Percentiles rank a stretch among this genome's conserved stretches.
Conservation (phyloP, 2,797 vertebrate species). For the Ataeniobius toweri region DNA sequence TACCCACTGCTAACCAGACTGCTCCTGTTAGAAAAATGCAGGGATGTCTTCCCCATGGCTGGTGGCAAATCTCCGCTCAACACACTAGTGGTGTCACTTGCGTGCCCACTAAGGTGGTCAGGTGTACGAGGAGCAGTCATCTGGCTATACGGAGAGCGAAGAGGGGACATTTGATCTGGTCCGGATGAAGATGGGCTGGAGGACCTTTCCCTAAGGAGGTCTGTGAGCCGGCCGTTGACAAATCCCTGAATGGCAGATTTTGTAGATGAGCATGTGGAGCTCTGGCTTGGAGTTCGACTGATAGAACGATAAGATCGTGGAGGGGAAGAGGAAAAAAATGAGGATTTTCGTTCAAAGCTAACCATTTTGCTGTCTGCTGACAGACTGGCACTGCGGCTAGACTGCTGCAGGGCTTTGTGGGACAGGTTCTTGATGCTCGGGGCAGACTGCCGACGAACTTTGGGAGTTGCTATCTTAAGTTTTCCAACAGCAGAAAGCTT, state of each 20-base stretch:
- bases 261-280: conserved; percentile 83
- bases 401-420: conserved; percentile 86
- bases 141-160: conserved; percentile 94
- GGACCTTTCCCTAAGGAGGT: conserved; percentile 83
- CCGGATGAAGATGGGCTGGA: conserved; percentile 74
- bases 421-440: conserved; percentile 89
- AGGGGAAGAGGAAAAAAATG: conserved; percentile 67
- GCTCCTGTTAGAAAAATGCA: conserved; percentile 87
- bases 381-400: conserved; percentile 86
- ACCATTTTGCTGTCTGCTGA: conserved; percentile 85
- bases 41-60: conserved; percentile 95
- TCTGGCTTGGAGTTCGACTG: conserved; percentile 86
- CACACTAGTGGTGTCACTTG: conserved; percentile 93
- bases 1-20: conserved; percentile 95
- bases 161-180: conserved; percentile 71
- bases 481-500: conserved; percentile 92
- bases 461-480: conserved; percentile 88
- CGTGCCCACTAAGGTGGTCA: conserved; percentile 87
- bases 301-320: conserved; percentile 89
- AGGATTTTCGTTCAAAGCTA: conserved; percentile 62
- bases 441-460: conserved; percentile 86
- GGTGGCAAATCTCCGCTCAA: conserved; percentile 93
- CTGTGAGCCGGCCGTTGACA: conserved; percentile 89
- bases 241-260: conserved; percentile 86
- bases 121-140: conserved; percentile 90